phyloP scores from a whole-genome alignment of 2,888 invertebrate genomes.

The Coenonympha glycerion region DNA sequence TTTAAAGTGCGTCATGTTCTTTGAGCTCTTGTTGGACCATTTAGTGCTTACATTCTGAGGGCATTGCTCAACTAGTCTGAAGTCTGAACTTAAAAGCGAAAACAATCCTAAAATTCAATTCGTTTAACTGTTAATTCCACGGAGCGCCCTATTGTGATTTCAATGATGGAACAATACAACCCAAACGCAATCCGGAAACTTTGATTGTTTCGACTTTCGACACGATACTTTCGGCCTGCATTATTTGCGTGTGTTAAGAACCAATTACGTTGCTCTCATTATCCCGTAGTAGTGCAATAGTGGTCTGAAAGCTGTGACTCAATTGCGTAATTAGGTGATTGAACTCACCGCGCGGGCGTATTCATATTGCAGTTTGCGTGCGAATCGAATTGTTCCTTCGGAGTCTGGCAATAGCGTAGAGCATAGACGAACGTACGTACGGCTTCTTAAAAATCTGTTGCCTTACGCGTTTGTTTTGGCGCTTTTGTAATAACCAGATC shows the following conservation, averaged over 20 bases:
- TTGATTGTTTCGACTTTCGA: conserved; percentile 23
- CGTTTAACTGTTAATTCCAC: too few relatives aligned
- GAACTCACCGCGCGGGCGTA: conserved; percentile 45
- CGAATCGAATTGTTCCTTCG: conserved; percentile 48
- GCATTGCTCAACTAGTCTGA: too few relatives aligned
- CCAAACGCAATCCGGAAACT: conserved; percentile 15
- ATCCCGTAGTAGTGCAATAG: conserved; percentile 26
- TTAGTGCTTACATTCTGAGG: too few relatives aligned
- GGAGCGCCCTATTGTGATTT: neutral
- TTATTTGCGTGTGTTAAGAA: conserved; percentile 36
- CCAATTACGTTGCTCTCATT: conserved; percentile 36
- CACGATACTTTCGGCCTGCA: conserved; percentile 24
- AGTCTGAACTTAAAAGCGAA: too few relatives aligned
- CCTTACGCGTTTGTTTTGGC: conserved; percentile 8
- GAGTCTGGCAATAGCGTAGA: too few relatives aligned
- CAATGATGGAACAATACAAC: conserved; percentile 15
- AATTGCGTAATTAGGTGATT: conserved; percentile 56
- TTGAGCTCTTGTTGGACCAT: too few relatives aligned
- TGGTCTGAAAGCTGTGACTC: conserved; percentile 41
- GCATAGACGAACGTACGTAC: too few relatives aligned
- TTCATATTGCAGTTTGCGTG: conserved; percentile 40
- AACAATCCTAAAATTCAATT: too few relatives aligned
- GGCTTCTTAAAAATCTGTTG: too few relatives aligned
- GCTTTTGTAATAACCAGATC: conserved; percentile 7
- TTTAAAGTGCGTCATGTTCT: neutral